Evolutionary conservation across 2,797 vertebrate species (phyloP).

Genomic region (Paedocypris micromegethes): DNA sequence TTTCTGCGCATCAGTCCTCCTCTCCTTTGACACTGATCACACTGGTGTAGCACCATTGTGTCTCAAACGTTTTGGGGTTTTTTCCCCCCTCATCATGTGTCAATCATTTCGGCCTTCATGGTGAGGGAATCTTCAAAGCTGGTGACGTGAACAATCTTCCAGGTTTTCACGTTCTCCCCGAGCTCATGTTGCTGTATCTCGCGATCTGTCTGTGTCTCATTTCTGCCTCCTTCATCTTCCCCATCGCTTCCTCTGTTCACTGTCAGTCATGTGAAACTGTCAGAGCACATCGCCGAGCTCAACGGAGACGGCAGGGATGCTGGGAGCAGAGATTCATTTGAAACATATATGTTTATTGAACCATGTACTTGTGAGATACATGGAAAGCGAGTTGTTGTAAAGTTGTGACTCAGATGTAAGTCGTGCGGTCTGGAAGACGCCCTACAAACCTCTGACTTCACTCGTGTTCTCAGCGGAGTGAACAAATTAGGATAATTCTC

Average conservation of each 20-base stretch:
- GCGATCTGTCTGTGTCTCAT: conserved; percentile 24
- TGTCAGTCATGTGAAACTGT: conserved; percentile 30
- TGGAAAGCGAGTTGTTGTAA: not conserved
- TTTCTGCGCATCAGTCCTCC: conserved; percentile 2
- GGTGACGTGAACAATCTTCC: conserved; percentile 26
- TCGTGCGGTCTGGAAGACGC: conserved; percentile 12
- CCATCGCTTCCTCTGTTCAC: conserved; percentile 27
- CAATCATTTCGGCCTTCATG: conserved; percentile 3
- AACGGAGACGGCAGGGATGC: not conserved
- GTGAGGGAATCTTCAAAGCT: conserved; percentile 28
- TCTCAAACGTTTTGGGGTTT: not conserved
- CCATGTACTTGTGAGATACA: too few relatives aligned
- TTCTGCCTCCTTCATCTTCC: conserved; percentile 16
- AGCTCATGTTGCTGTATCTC: conserved; percentile 20
- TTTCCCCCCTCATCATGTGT: not conserved
- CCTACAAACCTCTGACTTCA: conserved; percentile 24
- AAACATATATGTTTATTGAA: too few relatives aligned
- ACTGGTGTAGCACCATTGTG: conserved; percentile 2
- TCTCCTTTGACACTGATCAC: not conserved
- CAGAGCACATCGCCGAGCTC: conserved; percentile 10
- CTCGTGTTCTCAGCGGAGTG: conserved; percentile 8
- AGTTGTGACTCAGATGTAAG: too few relatives aligned
- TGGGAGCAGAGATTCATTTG: too few relatives aligned
- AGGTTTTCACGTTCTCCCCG: conserved; percentile 29
- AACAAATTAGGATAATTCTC: conserved; percentile 16